A percentile compares a stretch with the other conserved stretches of the same genome.
phyloP scores from a whole-genome alignment of 2,113 vertebrate species.

The Chamaea fasciata region DNA sequence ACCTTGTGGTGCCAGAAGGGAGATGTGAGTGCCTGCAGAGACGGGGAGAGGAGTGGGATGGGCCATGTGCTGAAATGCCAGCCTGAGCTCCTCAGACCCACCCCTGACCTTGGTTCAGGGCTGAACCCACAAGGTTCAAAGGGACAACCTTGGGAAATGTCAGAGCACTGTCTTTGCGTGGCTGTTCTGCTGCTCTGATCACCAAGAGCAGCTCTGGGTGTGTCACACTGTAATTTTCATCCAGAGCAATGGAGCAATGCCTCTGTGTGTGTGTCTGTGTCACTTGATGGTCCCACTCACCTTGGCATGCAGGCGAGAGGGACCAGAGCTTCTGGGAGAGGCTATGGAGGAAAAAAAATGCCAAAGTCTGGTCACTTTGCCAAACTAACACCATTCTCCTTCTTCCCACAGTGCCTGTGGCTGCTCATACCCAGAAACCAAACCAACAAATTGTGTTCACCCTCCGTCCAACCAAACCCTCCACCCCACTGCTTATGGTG shows the following conservation, averaged over 20 bases:
- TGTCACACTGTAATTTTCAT: neutral
- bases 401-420: neutral
- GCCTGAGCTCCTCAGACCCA: neutral
- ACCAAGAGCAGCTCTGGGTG: neutral
- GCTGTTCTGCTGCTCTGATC: neutral
- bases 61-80: neutral
- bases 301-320: neutral
- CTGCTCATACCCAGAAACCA: neutral
- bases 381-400: neutral
- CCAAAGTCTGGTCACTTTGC: neutral
- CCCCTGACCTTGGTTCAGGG: neutral
- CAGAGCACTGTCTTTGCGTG: neutral
- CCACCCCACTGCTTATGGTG: neutral
- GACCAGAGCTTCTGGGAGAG: neutral
- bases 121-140: neutral
- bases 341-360: neutral
- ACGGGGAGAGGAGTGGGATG: fast-evolving
- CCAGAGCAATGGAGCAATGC: neutral
- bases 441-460: fast-evolving
- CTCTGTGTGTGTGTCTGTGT: neutral
- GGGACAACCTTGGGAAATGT: neutral
- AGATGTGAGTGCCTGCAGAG: fast-evolving
- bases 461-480: neutral
- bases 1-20: neutral
- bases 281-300: neutral